phyloP scores from a whole-genome alignment of 2,113 vertebrate genomes.

The Chrysochloris asiatica region DNA sequence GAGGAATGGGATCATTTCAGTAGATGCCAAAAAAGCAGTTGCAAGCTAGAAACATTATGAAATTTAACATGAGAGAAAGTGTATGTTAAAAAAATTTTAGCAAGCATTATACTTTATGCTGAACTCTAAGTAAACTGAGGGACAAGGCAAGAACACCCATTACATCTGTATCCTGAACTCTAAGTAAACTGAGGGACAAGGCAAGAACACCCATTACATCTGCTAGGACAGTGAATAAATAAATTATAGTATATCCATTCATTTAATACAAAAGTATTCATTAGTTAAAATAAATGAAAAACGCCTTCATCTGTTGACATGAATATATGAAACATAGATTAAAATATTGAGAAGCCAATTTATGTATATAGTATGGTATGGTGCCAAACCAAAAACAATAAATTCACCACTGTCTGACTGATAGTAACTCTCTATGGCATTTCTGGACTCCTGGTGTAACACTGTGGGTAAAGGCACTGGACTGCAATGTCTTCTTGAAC shows the following conservation, averaged over 20 bases:
- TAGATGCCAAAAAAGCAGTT: not conserved
- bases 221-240: not conserved
- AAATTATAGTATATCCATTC: not conserved
- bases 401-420: too few relatives aligned
- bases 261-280: not conserved
- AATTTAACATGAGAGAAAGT: not conserved
- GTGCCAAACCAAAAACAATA: too few relatives aligned
- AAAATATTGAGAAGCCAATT: not conserved
- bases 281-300: not conserved
- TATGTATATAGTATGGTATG: too few relatives aligned
- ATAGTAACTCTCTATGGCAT: too few relatives aligned
- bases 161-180: not conserved
- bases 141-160: not conserved
- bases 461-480: too few relatives aligned
- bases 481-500: too few relatives aligned
- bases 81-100: not conserved
- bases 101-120: not conserved
- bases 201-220: not conserved
- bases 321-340: not conserved
- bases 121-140: constrained; percentile 20
- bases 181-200: not conserved
- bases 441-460: too few relatives aligned
- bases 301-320: not conserved
- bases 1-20: too few relatives aligned
- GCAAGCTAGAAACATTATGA: not conserved